Percentiles rank a stretch among this genome's conserved stretches.
These are phyloP conservation scores for Eulemur rubriventer DNA, from an alignment of 2,797 vertebrate genomes.

Conservation along the genomic window DNA sequence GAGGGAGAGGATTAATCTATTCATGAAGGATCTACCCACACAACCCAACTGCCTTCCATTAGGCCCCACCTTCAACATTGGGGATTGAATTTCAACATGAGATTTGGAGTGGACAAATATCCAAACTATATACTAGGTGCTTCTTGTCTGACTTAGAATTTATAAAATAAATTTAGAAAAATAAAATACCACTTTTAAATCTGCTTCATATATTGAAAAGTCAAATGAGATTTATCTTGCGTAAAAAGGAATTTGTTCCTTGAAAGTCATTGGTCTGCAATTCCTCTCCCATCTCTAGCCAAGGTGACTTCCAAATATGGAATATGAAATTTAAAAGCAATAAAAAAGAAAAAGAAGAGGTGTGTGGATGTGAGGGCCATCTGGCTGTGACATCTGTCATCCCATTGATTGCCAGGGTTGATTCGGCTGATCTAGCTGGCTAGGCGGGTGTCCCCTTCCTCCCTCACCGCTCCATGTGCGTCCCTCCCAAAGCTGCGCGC, in stretches of 20 bases:
- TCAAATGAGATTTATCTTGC: constrained; percentile 22
- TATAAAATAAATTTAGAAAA: constrained; percentile 32
- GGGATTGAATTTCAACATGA: background rate
- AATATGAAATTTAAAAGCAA: background rate
- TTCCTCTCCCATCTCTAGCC: background rate
- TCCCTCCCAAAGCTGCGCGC: too few species aligned
- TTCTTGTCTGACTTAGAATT: constrained; percentile 28
- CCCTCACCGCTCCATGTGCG: too few species aligned
- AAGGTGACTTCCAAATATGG: background rate
- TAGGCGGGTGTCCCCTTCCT: too few species aligned
- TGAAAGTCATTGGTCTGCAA: background rate
- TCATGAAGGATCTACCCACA: background rate
- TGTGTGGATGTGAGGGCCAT: too few species aligned
- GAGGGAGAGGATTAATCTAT: background rate
- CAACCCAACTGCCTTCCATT: background rate
- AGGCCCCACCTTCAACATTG: background rate
- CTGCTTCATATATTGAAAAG: constrained; percentile 14
- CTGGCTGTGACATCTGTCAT: too few species aligned
- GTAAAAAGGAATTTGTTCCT: constrained; percentile 3
- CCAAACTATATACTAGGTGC: background rate
- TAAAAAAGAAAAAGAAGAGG: background rate
- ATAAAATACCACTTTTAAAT: background rate
- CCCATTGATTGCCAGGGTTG: too few species aligned
- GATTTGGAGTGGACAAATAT: background rate
- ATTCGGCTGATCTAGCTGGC: too few species aligned